A percentile compares a stretch with the other conserved stretches of the same genome.
These are phyloP conservation scores for Mythimna impura DNA, from an alignment of 2,888 invertebrate genomes.

Conservation along the genomic window DNA sequence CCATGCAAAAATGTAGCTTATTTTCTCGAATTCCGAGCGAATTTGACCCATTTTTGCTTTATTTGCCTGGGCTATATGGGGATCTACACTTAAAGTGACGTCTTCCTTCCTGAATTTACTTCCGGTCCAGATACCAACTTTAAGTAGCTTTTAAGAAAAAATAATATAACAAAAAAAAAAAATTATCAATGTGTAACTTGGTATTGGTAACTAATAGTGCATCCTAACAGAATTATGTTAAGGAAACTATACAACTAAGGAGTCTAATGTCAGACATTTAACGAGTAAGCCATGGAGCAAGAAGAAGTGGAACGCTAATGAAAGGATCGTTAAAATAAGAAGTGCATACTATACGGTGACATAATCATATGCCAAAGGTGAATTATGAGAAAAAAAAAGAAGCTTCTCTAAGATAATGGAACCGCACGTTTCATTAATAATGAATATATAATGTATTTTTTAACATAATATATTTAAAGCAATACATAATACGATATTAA, in stretches of 20 bases:
- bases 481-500: no score
- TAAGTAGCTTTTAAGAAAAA: background rate
- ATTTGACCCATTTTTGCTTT: no score
- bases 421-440: background rate
- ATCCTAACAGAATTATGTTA: background rate
- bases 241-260: constrained; percentile 21
- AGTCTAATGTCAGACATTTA: background rate
- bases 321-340: background rate
- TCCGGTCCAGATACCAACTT: background rate
- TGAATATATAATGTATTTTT: no score
- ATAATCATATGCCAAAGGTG: background rate
- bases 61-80: background rate
- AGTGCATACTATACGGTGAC: background rate
- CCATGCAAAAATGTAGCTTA: no score
- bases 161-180: background rate
- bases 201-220: background rate
- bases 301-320: constrained; percentile 10
- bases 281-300: background rate
- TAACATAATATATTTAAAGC: no score
- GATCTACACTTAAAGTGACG: background rate
- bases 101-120: background rate
- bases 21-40: no score
- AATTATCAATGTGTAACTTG: background rate
- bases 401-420: background rate
- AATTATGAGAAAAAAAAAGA: no score